Base-by-base conservation (phyloP, 2,113 vertebrate species). In the Pimephales promelas region DNA sequence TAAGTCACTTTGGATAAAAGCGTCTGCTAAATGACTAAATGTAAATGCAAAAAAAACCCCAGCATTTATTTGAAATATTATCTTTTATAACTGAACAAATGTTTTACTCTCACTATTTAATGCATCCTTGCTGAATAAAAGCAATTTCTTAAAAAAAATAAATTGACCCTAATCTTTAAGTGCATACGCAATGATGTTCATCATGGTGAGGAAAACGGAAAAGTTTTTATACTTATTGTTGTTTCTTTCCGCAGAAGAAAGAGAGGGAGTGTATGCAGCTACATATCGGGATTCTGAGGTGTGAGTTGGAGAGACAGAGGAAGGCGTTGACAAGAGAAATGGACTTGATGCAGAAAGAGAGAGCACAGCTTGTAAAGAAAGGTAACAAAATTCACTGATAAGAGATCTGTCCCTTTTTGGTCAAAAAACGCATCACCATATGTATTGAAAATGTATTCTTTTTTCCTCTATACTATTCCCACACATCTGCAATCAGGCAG, bases 191-290 rank as follows among this genome's bases (percentile, higher is more conserved):
- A n/a, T n/a, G n/a, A n/a, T n/a, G n/a, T n/a, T n/a, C n/a, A n/a
- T n/a, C n/a, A n/a, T n/a, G n/a, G n/a, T n/a, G 8, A 54, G 26
- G 10, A 31, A 34, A 28, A 57, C 20, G 26, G n/a, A 28, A 54
- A 52, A 7, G 52, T 22, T 54, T 54, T 54, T 20, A 54, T 54
- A 6, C 18, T 54, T 49, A 16, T 49, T 52, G 14, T 57, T 18
- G 11, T 16, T 26, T 24, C 66, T 79, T 62, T 70, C 66, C 49
- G 73, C 91, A 99, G 98, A 99, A 98, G 92, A 99, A 98, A 75
- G 95, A 97, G 92, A 95, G 94, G 34, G 97, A 99, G 90, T 97
- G 97, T 91, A 96, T 98, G 93, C 97, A 96, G 87, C 88, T 99
- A 90, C 96, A 97, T 83, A 95, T 98, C 59, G 92, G 96, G 70